Evolutionary conservation across 1,140 invertebrate genomes (phyloP), one percentile per base, ranked within the genome.

Genomic region (Anagrus nilaparvatae): DNA sequence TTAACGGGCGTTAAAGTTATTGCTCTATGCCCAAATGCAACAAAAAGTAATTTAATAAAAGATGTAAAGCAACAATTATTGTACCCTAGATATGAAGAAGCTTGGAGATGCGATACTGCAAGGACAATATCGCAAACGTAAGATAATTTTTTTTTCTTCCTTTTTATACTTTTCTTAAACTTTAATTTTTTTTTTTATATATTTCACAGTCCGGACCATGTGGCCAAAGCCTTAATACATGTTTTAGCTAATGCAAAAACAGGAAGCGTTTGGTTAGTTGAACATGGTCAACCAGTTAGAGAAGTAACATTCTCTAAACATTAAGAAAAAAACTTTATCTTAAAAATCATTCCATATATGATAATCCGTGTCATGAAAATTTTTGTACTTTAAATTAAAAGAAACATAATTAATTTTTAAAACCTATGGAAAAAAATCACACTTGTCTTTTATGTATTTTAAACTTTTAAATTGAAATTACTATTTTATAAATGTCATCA

Each of bases 191-290:
- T 25, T 31, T n/a, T n/a, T 44, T 53, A n/a, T n/a, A n/a, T 50
- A 54, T 45, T 39, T 74, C 74, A 3, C 60, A 82, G 79, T 51
- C 55, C 74, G 3, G 78, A 81, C 41, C 75, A 79, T 54, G 76
- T 82, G 5, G 77, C 72, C 0, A 73, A 76, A 54, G 71, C 75
- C 4, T 54, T 83, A 48, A 69, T 81, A 34, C 76, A 81, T 27
- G 60, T 82, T 7, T 54, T 83, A 14, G 69, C 67, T 36, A 79
- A 73, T 49, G 79, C 71, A 14, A 72, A 77, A 43, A 82, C 77
- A 52, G 81, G 81, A 14, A 77, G 76, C 4, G 76, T 82, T 13
- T 83, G 81, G 81, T 53, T 79, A 7, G 76, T 82, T 4, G 79
- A 82, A 51, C 78, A 81, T 46, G 71, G 75, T 3, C 73, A 78